Evolutionary conservation across 2,888 invertebrate genomes (phyloP).

Genomic region (Xiphydria camelus): DNA sequence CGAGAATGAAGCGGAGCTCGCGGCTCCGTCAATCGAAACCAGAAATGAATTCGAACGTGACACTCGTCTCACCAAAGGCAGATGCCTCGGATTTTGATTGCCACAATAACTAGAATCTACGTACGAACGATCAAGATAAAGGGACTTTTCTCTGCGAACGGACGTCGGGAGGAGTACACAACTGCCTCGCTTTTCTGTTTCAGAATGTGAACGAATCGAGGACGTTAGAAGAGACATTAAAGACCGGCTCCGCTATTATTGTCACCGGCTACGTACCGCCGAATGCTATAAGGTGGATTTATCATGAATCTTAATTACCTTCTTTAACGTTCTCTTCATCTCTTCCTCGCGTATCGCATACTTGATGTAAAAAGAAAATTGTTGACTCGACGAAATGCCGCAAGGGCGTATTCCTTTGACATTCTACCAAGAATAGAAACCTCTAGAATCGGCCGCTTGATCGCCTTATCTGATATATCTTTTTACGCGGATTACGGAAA

Average conservation of each 20-base stretch:
- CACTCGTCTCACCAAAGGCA: constrained; percentile 16
- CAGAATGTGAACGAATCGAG: constrained; percentile 36
- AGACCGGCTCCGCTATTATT: constrained; percentile 46
- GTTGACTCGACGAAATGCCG: too few relatives aligned
- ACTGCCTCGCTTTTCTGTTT: constrained; percentile 21
- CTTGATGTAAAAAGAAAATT: too few relatives aligned
- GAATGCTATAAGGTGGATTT: constrained; percentile 36
- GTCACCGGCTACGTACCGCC: constrained; percentile 50
- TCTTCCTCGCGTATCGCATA: too few relatives aligned
- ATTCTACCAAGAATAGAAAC: too few relatives aligned
- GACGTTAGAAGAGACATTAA: constrained; percentile 35
- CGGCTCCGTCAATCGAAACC: neutral
- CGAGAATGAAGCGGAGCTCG: constrained; percentile 4
- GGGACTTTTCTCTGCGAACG: neutral
- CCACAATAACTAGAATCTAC: constrained; percentile 38
- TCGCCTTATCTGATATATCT: too few relatives aligned
- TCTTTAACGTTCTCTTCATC: too few relatives aligned
- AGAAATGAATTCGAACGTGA: constrained; percentile 15
- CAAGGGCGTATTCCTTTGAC: too few relatives aligned
- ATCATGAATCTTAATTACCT: too few relatives aligned
- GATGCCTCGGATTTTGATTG: constrained; percentile 31
- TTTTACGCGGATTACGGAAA: too few relatives aligned
- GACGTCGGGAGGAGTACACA: constrained; percentile 2
- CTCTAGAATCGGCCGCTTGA: neutral
- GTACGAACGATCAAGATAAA: constrained; percentile 22